phyloP scores from a whole-genome alignment of 2,888 invertebrate genomes.

The Antheraea yamamai region DNA sequence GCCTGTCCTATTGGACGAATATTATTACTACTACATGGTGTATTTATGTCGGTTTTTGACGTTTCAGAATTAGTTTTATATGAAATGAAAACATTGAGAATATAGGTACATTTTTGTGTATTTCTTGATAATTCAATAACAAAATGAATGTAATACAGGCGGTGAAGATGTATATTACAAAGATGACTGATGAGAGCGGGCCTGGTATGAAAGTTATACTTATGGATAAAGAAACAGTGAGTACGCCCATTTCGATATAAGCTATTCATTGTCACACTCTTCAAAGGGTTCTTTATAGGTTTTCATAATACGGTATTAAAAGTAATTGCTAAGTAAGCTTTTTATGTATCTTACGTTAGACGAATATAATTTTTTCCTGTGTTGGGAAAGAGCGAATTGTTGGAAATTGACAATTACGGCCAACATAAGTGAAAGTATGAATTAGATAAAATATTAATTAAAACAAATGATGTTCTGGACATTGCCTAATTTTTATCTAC shows the following conservation, averaged over 20 bases:
- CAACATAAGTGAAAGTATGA: too few species aligned
- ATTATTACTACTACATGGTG: too few species aligned
- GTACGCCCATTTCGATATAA: slow-evolving; percentile 30
- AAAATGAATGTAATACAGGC: slow-evolving; percentile 96
- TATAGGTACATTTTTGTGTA: not conserved
- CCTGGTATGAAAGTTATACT: slow-evolving; percentile 99
- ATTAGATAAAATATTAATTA: too few species aligned
- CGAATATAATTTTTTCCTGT: not conserved
- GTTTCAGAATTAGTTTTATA: not conserved
- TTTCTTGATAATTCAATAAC: not conserved
- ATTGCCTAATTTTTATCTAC: not conserved
- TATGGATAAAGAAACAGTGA: slow-evolving; percentile 98
- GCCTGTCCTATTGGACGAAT: too few species aligned
- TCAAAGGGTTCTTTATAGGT: not conserved
- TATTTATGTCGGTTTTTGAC: not conserved
- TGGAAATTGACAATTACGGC: too few species aligned
- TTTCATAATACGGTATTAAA: not conserved
- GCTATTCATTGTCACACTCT: not conserved
- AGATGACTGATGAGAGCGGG: slow-evolving; percentile 98
- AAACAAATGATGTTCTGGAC: too few species aligned
- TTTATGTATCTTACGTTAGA: not conserved
- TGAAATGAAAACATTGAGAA: not conserved
- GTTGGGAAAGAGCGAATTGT: too few species aligned
- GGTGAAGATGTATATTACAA: slow-evolving; percentile 95
- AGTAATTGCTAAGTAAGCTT: not conserved